Evolutionary conservation across 2,888 invertebrate species (phyloP), one percentile per base, ranked within the genome.

Genomic region (Rhingia rostrata): DNA sequence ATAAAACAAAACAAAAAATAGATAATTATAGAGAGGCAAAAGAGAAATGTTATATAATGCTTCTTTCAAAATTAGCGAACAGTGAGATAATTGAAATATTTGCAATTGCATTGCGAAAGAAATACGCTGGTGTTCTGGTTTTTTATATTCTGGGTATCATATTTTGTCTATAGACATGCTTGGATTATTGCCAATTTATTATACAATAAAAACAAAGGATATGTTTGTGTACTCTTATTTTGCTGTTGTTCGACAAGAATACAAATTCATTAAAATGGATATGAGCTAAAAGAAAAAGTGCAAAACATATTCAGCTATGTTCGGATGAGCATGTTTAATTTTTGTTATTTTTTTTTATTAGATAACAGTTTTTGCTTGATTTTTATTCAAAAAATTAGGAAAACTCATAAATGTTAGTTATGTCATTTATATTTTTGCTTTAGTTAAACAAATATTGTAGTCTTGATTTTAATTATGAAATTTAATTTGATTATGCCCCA

Each of bases 61-160:
- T 74, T 49, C 56, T 22, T 58, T 75, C 43, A 39, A 70, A 82
- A 72, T 82, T 49, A 66, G 70, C 58, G 37, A 53, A 66, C 60
- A 64, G 64, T 61, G 66, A 60, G 53, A 66, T 72, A 77, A 77
- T 72, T 77, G 77, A 63, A 70, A 66, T 67, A 61, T 54, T 61
- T 49, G 54, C 61, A 12, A 12, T 60, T 67, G 60, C 12, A 47
- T 72, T 60, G 47, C 49, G 33, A 72, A 64, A 72, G 39, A 49
- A 47, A 64, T 60, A 22, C 41, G 63, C 22, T 45, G 22, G 2
- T 22, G 47, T 33, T 77, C 58, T 75, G 47, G 39, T 61, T 74
- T 69, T 67, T 61, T 35, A 53, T 7, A 22, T 66, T 60, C 12
- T 54, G 14, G 41, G 9, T 64, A 41, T 53, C 41, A 22, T 66